A percentile compares a stretch with the other conserved stretches of the same genome.
phyloP scores from a whole-genome alignment of 2,113 vertebrate species.

The Eptesicus fuscus region DNA sequence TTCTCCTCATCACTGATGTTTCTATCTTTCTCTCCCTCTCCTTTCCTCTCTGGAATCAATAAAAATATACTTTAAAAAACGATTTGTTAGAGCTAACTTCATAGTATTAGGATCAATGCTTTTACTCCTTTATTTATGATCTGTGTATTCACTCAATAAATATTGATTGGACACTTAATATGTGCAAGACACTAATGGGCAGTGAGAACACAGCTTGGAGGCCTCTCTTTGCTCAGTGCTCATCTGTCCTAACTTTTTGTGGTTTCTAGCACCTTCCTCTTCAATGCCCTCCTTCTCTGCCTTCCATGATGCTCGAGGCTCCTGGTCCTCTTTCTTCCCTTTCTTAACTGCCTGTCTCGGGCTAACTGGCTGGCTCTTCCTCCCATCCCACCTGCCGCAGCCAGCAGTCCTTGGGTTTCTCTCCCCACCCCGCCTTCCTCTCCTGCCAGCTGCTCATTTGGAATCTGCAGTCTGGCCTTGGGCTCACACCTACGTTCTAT shows the following conservation, averaged over 20 bases:
- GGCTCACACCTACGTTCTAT: not conserved
- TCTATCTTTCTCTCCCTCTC: too few species aligned
- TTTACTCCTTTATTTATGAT: not conserved
- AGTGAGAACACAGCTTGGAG: not conserved
- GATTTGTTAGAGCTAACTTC: not conserved
- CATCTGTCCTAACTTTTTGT: not conserved
- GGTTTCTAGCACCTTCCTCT: not conserved
- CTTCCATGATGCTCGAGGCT: not conserved
- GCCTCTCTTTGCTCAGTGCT: not conserved
- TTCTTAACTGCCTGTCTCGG: not conserved
- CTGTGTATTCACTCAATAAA: not conserved
- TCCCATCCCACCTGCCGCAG: fast-evolving
- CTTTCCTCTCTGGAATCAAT: too few species aligned
- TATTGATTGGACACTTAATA: not conserved
- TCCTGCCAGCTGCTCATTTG: not conserved
- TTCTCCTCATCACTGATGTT: too few species aligned
- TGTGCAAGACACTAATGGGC: not conserved
- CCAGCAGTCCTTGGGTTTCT: not conserved
- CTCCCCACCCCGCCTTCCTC: not conserved
- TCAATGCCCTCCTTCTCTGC: not conserved
- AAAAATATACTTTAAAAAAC: too few species aligned
- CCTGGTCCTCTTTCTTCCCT: not conserved
- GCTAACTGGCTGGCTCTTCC: not conserved
- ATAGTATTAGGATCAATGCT: not conserved
- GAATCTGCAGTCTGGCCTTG: not conserved